A percentile compares a stretch with the other conserved stretches of the same genome.
Evolutionary conservation across 2,888 invertebrate species (phyloP).

Genomic region (Listrodromus nycthemerus): DNA sequence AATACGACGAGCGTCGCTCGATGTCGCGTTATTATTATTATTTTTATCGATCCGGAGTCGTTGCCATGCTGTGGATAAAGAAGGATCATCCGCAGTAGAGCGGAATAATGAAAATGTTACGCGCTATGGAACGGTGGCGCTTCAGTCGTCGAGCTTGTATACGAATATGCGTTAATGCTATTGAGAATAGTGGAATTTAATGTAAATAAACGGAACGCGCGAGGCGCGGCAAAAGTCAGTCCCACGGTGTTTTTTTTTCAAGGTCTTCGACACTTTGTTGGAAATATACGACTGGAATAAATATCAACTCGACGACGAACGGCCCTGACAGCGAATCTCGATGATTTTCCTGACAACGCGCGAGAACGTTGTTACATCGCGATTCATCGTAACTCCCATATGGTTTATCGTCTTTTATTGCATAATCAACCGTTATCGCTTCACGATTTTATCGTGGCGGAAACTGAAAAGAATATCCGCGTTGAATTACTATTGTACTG

Average conservation of each 20-base stretch:
- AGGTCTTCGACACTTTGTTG: slow-evolving; percentile 38
- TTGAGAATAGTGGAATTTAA: slow-evolving; percentile 16
- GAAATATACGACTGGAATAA: slow-evolving; percentile 34
- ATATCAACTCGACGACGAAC: slow-evolving; percentile 23
- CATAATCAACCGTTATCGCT: neutral
- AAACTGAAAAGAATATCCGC: neutral
- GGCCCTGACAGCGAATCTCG: slow-evolving; percentile 54
- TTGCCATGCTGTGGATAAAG: neutral
- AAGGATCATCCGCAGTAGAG: slow-evolving; percentile 11
- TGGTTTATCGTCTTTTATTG: neutral
- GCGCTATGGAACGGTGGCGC: slow-evolving; percentile 27
- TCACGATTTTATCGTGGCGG: neutral
- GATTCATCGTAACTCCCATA: slow-evolving; percentile 42
- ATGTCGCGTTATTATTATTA: slow-evolving; percentile 11
- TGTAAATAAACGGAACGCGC: slow-evolving; percentile 36
- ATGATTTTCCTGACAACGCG: slow-evolving; percentile 38
- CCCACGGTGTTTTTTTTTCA: slow-evolving; percentile 59
- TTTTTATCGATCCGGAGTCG: slow-evolving; percentile 7
- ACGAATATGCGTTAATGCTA: slow-evolving; percentile 30
- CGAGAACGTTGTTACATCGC: slow-evolving; percentile 58
- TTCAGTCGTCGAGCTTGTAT: neutral
- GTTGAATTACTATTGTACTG: neutral
- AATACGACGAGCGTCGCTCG: slow-evolving; percentile 9
- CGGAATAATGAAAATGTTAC: slow-evolving; percentile 55
- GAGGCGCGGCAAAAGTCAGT: slow-evolving; percentile 8